Conservation (phyloP, 2,113 vertebrate species). For the Rhinopithecus roxellana region DNA sequence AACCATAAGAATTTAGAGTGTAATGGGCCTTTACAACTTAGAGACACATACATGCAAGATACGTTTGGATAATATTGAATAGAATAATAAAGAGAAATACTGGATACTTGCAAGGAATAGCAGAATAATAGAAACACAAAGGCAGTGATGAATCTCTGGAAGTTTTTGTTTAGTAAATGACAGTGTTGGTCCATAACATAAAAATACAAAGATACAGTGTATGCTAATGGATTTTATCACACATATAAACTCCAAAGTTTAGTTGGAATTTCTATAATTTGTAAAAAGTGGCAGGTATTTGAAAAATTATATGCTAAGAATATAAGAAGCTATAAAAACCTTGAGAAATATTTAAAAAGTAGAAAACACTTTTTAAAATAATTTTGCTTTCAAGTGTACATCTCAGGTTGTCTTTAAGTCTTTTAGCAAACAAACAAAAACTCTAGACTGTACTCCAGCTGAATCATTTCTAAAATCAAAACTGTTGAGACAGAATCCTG, state of each 20-base stretch:
- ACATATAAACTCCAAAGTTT: background rate
- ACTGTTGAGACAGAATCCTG: background rate
- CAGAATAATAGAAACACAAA: background rate
- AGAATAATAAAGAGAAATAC: background rate
- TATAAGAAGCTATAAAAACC: background rate
- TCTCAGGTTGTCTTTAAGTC: background rate
- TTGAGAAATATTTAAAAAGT: slow-evolving; percentile 16
- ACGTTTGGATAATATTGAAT: background rate
- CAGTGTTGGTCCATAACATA: background rate
- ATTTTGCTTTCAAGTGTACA: background rate
- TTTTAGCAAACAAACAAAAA: slow-evolving; percentile 26
- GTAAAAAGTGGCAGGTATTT: background rate
- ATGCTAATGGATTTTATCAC: background rate
- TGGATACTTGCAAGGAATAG: background rate
- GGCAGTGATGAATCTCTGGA: background rate
- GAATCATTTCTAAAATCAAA: slow-evolving; percentile 14
- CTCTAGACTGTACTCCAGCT: background rate
- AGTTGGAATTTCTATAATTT: background rate
- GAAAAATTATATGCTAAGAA: background rate
- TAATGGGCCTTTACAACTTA: background rate
- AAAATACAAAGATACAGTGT: background rate
- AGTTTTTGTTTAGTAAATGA: background rate
- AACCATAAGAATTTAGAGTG: background rate
- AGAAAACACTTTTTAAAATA: background rate
- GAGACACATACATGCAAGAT: background rate